These are phyloP conservation scores for Anabacerthia variegaticeps DNA, from an alignment of 2,797 vertebrate species.

Conservation along the genomic window DNA sequence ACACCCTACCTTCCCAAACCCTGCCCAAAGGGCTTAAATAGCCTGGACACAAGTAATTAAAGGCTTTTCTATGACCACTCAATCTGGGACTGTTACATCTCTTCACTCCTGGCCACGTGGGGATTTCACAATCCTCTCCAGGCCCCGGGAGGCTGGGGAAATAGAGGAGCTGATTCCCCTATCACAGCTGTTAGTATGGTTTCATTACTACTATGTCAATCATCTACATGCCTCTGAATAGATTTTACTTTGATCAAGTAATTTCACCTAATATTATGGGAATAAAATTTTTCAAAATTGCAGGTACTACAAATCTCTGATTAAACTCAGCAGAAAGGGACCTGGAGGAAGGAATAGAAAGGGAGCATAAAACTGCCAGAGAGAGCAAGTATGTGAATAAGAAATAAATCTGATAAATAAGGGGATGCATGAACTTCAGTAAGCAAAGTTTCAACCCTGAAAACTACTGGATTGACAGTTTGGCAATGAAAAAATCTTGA, in stretches of 20 bases:
- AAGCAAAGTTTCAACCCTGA: background rate
- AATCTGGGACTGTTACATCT: too few species aligned
- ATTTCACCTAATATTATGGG: background rate
- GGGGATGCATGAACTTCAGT: background rate
- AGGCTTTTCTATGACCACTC: too few species aligned
- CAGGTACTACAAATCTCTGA: background rate
- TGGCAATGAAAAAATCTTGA: background rate
- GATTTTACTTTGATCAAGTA: background rate
- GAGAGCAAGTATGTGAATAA: accelerated
- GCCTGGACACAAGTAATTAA: too few species aligned
- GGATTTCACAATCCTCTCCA: too few species aligned
- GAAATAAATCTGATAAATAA: background rate
- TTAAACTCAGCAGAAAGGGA: background rate
- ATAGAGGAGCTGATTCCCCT: too few species aligned
- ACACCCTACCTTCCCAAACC: too few species aligned
- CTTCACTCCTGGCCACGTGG: too few species aligned
- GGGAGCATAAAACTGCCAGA: background rate
- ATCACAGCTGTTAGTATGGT: background rate
- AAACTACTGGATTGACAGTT: background rate
- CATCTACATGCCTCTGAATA: background rate
- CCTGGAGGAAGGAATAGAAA: background rate
- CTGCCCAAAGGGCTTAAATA: too few species aligned
- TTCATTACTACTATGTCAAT: background rate
- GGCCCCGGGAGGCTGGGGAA: too few species aligned
- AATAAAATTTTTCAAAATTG: background rate